Percentiles rank a stretch among this genome's conserved stretches.
Conservation (phyloP, 2,888 invertebrate species). For the Cyclophora punctaria region DNA sequence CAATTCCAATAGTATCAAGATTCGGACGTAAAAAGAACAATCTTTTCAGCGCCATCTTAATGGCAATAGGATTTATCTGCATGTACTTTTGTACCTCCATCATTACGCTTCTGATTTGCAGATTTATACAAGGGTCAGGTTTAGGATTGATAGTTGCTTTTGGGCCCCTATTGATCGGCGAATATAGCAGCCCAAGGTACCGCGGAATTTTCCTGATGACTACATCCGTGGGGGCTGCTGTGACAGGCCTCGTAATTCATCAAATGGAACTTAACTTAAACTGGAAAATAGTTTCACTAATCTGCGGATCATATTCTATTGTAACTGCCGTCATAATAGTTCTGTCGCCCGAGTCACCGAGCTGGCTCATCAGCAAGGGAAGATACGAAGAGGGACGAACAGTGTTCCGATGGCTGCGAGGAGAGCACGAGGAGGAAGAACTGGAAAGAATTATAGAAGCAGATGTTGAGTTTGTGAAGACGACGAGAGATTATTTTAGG, state of each 20-base stretch:
- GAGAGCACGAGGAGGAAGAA: conserved; percentile 48
- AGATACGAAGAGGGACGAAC: conserved; percentile 63
- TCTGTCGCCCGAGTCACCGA: conserved; percentile 75
- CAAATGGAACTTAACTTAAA: conserved; percentile 71
- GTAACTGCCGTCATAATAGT: conserved; percentile 48
- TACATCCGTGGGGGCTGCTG: conserved; percentile 70
- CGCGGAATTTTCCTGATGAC: conserved; percentile 74
- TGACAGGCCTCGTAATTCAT: conserved; percentile 75
- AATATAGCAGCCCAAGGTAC: conserved; percentile 70
- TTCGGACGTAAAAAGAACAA: conserved; percentile 68
- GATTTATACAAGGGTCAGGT: conserved; percentile 50
- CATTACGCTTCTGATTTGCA: conserved; percentile 32
- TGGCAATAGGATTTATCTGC: conserved; percentile 66
- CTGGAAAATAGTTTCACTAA: conserved; percentile 69
- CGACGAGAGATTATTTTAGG: conserved; percentile 17
- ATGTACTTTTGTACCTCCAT: conserved; percentile 46
- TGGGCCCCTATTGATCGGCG: conserved; percentile 64
- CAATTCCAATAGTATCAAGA: conserved; percentile 56
- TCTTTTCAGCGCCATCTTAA: conserved; percentile 52
- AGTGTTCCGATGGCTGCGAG: conserved; percentile 72
- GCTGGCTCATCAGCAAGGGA: conserved; percentile 75
- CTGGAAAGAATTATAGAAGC: conserved; percentile 21
- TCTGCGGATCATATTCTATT: conserved; percentile 54
- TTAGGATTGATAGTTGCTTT: conserved; percentile 63
- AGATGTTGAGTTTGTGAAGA: conserved; percentile 27